Evolutionary conservation across 2,888 invertebrate species (phyloP).

Genomic region (Lymantria monacha): DNA sequence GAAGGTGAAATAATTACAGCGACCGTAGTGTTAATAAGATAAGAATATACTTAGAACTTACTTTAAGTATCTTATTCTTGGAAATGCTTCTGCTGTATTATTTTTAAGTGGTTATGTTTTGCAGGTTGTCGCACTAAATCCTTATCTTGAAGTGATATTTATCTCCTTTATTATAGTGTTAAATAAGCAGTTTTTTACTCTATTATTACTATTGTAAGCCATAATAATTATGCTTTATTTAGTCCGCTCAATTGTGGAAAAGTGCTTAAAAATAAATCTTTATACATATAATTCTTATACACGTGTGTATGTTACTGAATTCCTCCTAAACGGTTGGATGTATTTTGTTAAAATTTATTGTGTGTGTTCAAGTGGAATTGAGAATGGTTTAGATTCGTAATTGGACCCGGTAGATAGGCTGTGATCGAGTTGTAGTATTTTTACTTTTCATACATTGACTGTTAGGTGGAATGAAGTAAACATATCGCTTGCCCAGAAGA

Average conservation of each 20-base stretch:
- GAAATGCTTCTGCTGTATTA: conserved; percentile 1
- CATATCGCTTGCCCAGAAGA: no score
- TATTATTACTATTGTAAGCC: neutral
- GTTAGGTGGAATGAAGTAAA: no score
- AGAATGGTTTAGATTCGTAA: no score
- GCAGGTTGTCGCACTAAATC: conserved; percentile 1
- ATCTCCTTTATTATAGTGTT: neutral
- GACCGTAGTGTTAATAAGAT: conserved; percentile 27
- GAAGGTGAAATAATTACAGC: conserved; percentile 18
- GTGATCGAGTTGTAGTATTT: no score
- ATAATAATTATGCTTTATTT: neutral
- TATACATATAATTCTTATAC: no score
- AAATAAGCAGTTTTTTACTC: neutral
- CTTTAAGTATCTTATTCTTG: conserved; percentile 11
- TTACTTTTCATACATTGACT: no score
- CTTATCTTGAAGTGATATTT: neutral
- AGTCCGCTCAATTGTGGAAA: neutral
- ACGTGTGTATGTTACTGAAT: no score
- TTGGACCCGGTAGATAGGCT: no score
- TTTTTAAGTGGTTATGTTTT: conserved; percentile 2
- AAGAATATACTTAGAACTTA: conserved; percentile 15
- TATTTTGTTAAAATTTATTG: no score
- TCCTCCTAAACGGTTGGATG: no score
- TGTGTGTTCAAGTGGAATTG: no score
- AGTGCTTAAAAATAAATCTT: no score